These are phyloP conservation scores for Gopherus flavomarginatus DNA, from an alignment of 2,113 vertebrate genomes.

Conservation along the genomic window DNA sequence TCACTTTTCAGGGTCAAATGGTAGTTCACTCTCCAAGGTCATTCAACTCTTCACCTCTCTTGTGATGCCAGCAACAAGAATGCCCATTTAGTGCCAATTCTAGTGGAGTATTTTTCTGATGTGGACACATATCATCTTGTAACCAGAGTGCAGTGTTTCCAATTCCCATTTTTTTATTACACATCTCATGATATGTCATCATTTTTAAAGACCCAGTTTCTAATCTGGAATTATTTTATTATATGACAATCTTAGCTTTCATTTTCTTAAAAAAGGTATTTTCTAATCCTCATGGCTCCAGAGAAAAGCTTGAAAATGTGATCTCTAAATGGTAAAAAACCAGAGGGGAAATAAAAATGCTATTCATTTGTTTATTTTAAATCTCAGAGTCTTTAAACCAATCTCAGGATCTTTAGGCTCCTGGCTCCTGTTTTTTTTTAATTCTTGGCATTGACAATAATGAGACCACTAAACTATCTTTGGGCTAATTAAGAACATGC, in stretches of 20 bases:
- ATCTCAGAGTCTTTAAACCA: not conserved
- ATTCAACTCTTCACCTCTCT: not conserved
- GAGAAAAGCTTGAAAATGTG: not conserved
- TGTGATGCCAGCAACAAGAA: not conserved
- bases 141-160: constrained; percentile 17
- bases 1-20: not conserved
- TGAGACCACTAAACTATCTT: not conserved
- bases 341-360: constrained; percentile 21
- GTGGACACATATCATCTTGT: not conserved
- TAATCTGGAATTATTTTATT: constrained; percentile 10
- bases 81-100: constrained; percentile 29
- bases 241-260: constrained; percentile 42
- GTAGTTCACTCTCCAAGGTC: not conserved
- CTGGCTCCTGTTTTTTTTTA: not conserved
- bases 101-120: constrained; percentile 43
- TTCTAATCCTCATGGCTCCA: not conserved
- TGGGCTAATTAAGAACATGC: not conserved
- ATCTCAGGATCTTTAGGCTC: not conserved
- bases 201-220: not conserved
- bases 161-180: not conserved
- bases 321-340: not conserved
- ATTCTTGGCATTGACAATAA: not conserved
- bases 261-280: not conserved
- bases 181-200: not conserved
- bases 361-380: not conserved